Base-by-base conservation (phyloP, 2,888 invertebrate species). In the Zygogramma bicolorata region DNA sequence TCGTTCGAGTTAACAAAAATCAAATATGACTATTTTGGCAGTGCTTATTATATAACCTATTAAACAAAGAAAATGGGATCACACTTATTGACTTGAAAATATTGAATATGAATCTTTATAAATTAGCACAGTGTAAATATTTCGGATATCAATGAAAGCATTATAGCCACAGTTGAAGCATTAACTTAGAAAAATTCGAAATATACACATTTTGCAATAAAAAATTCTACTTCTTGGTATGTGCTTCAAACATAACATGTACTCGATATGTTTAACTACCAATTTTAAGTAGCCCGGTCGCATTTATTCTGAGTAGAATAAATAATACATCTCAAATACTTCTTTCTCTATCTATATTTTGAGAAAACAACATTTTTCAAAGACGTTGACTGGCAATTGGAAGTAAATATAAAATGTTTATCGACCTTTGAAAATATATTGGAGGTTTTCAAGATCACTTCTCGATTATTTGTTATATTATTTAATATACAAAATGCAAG, bases 11-110 rank as follows among this genome's bases (percentile, higher is more conserved):
- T 61, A 38, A 61, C 61, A 61, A 38, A 38, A 61, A 40, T 61
- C 20, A 63, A 27, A 29, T 46, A 25, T 58, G 57, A 61, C 57
- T 66, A 69, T 58, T 61, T 66, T 76, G 74, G 76, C 76, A 76
- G 76, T 74, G 76, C 70, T 76, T 76, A 75, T 60, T n/a, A n/a
- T n/a, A n/a, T n/a, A 38, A 63, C 58, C 58, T 66, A 58, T 34
- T 18, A 57, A 60, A 72, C 69, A 74, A 65, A 69, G 57, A 42
- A 38, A 18, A 68, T 73, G n/a, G 69, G 73, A 77, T 77, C 77
- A 77, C 73, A 77, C 63, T 68, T 66, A 71, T 65, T 62, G 69
- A 62, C 70, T 62, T 61, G 57, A 69, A 49, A 53, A 10, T 25
- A 42, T 59, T 29, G 29, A 40, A 65, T 31, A 34, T 65, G n/a